These are phyloP conservation scores for Astreopora myriophthalma DNA, from an alignment of 64 coral and sea anemone species.

Conservation along the genomic window DNA sequence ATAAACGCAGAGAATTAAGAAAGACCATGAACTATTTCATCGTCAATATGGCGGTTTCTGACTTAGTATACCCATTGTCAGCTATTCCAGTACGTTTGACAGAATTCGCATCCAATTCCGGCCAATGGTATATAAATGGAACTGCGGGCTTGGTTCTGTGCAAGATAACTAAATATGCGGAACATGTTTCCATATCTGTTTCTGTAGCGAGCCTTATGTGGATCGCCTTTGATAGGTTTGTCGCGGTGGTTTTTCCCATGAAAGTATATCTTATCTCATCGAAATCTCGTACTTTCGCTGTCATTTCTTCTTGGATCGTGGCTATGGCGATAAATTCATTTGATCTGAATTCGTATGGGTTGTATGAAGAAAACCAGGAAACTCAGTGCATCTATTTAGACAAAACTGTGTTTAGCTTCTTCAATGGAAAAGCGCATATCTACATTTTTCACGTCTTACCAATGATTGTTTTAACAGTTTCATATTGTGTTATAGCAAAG, in stretches of 20 bases:
- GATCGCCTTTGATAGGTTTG: conserved; percentile 42
- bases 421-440: background rate
- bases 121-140: background rate
- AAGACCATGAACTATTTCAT: conserved; percentile 55
- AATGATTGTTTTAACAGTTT: background rate
- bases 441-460: background rate
- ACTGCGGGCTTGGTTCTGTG: background rate
- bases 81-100: background rate
- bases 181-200: background rate
- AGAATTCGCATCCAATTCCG: background rate
- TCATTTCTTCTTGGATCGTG: background rate
- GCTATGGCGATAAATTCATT: background rate
- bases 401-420: background rate
- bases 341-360: background rate
- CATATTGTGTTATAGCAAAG: background rate
- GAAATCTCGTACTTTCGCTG: background rate
- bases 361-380: background rate
- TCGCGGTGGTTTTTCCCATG: conserved; percentile 25
- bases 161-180: conserved; percentile 23
- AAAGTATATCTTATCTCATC: background rate
- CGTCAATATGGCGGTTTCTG: conserved; percentile 51
- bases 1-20: background rate
- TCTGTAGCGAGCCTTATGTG: conserved; percentile 34
- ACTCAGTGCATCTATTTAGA: background rate
- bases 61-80: background rate